phyloP scores from a whole-genome alignment of 2,113 vertebrate genomes.

The Gorsachius goisagi region DNA sequence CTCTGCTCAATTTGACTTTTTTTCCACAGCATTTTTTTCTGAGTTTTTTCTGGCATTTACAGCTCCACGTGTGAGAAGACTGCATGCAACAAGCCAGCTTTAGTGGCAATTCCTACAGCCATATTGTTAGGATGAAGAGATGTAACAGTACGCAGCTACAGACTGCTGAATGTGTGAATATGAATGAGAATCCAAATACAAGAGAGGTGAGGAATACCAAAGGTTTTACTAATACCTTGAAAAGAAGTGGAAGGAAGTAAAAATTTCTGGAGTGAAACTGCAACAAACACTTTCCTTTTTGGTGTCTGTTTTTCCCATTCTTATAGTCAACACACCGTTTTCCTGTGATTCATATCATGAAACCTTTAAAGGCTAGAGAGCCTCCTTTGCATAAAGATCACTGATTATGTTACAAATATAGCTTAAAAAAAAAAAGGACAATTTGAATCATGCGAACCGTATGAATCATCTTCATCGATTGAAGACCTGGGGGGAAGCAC shows the following conservation, averaged over 20 bases:
- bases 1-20: background rate
- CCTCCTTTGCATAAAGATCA: background rate
- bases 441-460: accelerated
- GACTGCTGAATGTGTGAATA: background rate
- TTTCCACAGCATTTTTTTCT: background rate
- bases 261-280: background rate
- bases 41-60: background rate
- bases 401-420: background rate
- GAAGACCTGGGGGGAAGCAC: background rate
- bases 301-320: background rate
- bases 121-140: background rate
- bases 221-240: background rate
- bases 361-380: background rate
- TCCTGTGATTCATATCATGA: background rate
- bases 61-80: background rate
- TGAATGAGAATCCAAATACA: background rate
- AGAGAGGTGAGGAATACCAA: background rate
- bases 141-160: background rate
- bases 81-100: background rate
- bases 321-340: background rate
- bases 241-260: background rate
- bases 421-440: background rate
- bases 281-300: background rate
- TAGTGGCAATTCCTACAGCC: background rate
- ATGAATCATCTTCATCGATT: background rate